These are phyloP conservation scores for Cossypha caffra DNA, from an alignment of 2,797 vertebrate genomes.

Conservation along the genomic window DNA sequence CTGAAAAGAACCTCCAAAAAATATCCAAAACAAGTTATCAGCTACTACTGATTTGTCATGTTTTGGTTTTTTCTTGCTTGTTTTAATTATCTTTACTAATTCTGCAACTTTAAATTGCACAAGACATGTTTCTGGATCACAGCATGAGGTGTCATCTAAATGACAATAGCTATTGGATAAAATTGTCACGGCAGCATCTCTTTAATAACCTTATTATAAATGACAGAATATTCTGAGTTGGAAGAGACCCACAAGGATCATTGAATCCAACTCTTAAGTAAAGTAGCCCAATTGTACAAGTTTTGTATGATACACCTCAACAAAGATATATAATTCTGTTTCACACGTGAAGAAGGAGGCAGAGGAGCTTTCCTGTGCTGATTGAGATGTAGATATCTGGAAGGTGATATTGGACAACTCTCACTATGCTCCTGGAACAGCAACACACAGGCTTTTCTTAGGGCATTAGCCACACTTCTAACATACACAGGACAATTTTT, in stretches of 20 bases:
- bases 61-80: not conserved
- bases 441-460: not conserved
- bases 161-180: not conserved
- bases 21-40: not conserved
- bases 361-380: not conserved
- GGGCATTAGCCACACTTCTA: not conserved
- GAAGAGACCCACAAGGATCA: not conserved
- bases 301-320: not conserved
- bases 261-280: rapidly evolving
- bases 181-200: not conserved
- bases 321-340: not conserved
- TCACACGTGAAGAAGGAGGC: not conserved
- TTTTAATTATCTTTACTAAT: not conserved
- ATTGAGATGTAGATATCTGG: not conserved
- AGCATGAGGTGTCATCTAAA: not conserved
- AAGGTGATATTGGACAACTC: not conserved
- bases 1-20: rapidly evolving
- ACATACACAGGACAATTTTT: not conserved
- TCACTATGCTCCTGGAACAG: not conserved
- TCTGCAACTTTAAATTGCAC: not conserved
- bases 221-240: not conserved
- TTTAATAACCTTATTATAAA: not conserved
- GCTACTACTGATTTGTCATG: rapidly evolving
- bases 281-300: not conserved
- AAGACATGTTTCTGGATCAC: not conserved